Percentiles rank a stretch among this genome's conserved stretches.
These are phyloP conservation scores for Hemitrygon akajei DNA, from an alignment of 2,797 vertebrate species.

Conservation along the genomic window DNA sequence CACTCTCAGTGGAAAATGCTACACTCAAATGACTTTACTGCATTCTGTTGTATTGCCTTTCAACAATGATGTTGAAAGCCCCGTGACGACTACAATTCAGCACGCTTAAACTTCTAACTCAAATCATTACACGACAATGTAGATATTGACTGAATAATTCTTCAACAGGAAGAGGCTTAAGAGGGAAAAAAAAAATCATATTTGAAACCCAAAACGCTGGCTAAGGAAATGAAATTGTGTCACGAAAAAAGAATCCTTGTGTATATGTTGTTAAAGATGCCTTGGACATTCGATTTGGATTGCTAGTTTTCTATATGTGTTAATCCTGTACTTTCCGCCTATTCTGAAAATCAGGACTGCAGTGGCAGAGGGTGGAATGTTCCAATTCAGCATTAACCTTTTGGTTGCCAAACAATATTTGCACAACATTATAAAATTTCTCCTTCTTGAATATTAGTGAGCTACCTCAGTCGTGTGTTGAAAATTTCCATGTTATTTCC, in stretches of 20 bases:
- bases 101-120: slow-evolving; percentile 68
- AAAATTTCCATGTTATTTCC: background rate
- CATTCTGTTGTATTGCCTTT: slow-evolving; percentile 60
- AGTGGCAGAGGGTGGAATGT: too few relatives aligned
- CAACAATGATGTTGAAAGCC: slow-evolving; percentile 63
- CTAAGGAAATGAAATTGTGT: slow-evolving; percentile 70
- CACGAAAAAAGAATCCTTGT: slow-evolving; percentile 56
- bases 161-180: slow-evolving; percentile 87
- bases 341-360: background rate
- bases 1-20: slow-evolving; percentile 36
- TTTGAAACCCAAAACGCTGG: slow-evolving; percentile 69
- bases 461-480: background rate
- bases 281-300: background rate
- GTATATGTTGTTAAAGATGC: background rate
- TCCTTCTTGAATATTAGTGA: background rate
- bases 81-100: slow-evolving; percentile 66
- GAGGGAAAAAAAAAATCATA: slow-evolving; percentile 65
- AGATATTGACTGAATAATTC: slow-evolving; percentile 67
- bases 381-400: background rate
- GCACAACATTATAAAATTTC: background rate
- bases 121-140: slow-evolving; percentile 81
- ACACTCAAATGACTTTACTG: slow-evolving; percentile 14
- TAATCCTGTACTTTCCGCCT: background rate
- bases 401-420: background rate
- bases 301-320: background rate